Evolutionary conservation across 2,113 vertebrate genomes (phyloP).

Genomic region (Chamaea fasciata): DNA sequence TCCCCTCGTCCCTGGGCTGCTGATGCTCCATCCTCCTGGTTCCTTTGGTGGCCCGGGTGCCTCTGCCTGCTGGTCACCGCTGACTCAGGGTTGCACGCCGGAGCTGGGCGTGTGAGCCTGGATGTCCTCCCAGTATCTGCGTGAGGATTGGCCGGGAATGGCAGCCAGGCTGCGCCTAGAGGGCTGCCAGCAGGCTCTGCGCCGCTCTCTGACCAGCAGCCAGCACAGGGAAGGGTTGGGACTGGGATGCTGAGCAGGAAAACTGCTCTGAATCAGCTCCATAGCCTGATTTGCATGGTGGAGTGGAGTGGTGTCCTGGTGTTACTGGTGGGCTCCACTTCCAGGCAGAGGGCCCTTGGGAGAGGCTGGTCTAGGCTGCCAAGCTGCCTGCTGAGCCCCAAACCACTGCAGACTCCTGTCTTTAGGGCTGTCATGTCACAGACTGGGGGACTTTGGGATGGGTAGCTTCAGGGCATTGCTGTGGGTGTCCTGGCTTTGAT

Average conservation of each 20-base stretch:
- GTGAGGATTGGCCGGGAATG: not conserved
- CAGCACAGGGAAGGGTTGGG: not conserved
- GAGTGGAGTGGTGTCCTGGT: not conserved
- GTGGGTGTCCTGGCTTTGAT: not conserved
- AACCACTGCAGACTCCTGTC: not conserved
- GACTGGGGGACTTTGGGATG: not conserved
- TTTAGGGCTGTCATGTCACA: rapidly evolving
- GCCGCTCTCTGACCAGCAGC: rapidly evolving
- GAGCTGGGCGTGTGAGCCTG: not conserved
- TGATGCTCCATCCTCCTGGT: not conserved
- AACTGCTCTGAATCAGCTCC: not conserved
- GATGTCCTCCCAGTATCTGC: not conserved
- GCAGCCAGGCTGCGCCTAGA: not conserved
- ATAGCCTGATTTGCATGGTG: rapidly evolving
- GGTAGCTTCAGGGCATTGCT: rapidly evolving
- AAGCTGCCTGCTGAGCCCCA: not conserved
- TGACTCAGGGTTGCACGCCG: not conserved
- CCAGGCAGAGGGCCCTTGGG: not conserved
- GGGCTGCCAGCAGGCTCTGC: not conserved
- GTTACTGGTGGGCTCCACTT: not conserved
- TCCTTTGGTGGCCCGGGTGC: rapidly evolving
- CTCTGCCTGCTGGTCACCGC: not conserved
- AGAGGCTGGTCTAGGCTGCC: not conserved
- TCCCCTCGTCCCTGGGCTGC: rapidly evolving
- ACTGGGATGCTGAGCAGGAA: not conserved